Conservation (phyloP, 1,140 invertebrate genomes). For the Adoxophyes honmai region DNA sequence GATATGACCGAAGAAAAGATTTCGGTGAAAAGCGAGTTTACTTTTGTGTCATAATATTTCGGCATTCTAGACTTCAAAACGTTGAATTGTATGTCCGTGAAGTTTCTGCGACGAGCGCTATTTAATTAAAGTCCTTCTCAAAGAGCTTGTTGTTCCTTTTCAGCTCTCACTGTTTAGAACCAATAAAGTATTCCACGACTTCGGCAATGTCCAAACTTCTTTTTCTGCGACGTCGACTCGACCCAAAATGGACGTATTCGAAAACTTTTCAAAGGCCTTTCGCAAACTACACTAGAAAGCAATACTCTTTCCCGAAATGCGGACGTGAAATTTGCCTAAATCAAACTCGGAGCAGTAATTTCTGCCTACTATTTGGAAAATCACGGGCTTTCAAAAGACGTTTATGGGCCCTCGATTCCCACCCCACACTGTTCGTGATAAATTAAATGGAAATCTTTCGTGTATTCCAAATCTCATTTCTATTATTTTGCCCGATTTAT, state of each 20-base stretch:
- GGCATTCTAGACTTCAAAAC: background rate
- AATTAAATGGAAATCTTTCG: constrained; percentile 8
- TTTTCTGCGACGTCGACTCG: background rate
- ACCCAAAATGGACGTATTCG: background rate
- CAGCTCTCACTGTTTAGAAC: constrained; percentile 1
- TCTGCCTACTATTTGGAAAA: constrained; percentile 1
- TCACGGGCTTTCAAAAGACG: constrained; percentile 2
- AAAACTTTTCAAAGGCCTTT: background rate
- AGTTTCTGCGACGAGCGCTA: background rate
- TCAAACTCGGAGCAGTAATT: background rate
- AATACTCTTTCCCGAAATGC: too few relatives aligned
- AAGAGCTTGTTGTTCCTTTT: constrained; percentile 8
- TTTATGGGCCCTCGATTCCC: background rate
- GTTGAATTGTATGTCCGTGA: too few relatives aligned
- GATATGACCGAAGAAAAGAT: background rate
- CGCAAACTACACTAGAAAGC: constrained; percentile 5
- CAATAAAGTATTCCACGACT: constrained; percentile 11
- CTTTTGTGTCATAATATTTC: background rate
- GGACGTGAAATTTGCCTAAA: background rate
- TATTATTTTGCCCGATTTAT: constrained; percentile 6
- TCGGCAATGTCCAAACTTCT: constrained; percentile 6
- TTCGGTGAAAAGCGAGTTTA: background rate
- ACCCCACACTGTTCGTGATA: too few relatives aligned
- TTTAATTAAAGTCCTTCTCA: constrained; percentile 6
- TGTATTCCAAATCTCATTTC: constrained; percentile 9